Percentiles rank a stretch among this genome's conserved stretches.
Conservation (phyloP, 2,888 invertebrate genomes). For the Eilema sororculum region DNA sequence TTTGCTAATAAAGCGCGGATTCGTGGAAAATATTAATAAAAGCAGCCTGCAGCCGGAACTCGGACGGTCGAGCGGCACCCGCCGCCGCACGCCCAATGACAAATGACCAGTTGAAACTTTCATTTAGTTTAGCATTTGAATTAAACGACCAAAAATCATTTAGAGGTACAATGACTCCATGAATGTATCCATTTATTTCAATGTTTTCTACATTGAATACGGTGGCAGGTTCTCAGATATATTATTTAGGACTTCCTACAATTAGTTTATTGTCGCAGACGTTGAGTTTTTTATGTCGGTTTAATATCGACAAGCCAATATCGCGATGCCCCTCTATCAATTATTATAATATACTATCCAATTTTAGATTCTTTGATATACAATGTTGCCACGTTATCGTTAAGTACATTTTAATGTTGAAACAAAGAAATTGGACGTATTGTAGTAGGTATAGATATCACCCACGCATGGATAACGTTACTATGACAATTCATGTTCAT, state of each 20-base stretch:
- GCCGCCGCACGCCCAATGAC: slow-evolving; percentile 70
- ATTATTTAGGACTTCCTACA: too few species aligned
- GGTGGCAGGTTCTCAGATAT: neutral
- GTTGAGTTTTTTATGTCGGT: too few species aligned
- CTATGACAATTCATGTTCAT: too few species aligned
- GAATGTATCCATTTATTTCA: neutral
- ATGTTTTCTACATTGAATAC: neutral
- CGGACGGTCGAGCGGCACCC: slow-evolving; percentile 67
- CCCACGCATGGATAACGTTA: neutral
- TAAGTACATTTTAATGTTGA: neutral
- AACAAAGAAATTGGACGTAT: neutral
- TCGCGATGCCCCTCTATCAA: too few species aligned
- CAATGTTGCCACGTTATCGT: neutral
- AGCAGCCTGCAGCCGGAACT: slow-evolving; percentile 82
- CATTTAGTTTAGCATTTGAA: slow-evolving; percentile 81
- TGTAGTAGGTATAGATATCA: neutral
- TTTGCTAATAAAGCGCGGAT: slow-evolving; percentile 87
- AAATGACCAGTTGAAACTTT: slow-evolving; percentile 82
- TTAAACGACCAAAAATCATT: slow-evolving; percentile 63
- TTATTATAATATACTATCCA: too few species aligned
- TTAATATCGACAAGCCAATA: too few species aligned
- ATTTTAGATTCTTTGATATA: neutral
- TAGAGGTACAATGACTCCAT: neutral
- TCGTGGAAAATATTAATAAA: slow-evolving; percentile 87
- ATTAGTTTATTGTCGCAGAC: too few species aligned